These are phyloP conservation scores for Lepeophtheirus nordmannii DNA, from an alignment of 2,888 invertebrate species.

Conservation along the genomic window DNA sequence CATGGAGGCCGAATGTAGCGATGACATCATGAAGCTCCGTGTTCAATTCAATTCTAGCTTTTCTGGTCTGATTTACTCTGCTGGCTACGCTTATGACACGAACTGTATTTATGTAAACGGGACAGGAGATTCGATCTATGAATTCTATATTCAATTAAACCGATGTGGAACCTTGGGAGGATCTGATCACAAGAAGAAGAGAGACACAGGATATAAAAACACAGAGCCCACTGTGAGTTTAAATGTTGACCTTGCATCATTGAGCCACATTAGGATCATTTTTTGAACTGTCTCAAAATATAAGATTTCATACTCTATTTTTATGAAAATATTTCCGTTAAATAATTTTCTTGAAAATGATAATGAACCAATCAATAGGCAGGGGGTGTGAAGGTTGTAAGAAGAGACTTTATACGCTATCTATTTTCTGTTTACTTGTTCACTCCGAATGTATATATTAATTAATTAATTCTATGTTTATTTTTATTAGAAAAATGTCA, in stretches of 20 bases:
- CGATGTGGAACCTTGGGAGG: slow-evolving; percentile 34
- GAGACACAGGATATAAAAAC: slow-evolving; percentile 10
- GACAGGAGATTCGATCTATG: slow-evolving; percentile 74
- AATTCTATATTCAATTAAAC: slow-evolving; percentile 81
- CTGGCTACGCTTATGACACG: slow-evolving; percentile 83
- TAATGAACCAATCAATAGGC: too few species aligned
- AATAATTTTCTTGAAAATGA: too few species aligned
- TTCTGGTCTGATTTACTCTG: slow-evolving; percentile 70
- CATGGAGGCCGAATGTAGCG: slow-evolving; percentile 86
- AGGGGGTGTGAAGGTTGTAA: too few species aligned
- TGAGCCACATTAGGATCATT: too few species aligned
- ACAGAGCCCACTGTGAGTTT: slow-evolving; percentile 52
- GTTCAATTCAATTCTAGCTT: slow-evolving; percentile 84
- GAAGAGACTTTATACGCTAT: too few species aligned
- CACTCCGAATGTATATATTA: too few species aligned
- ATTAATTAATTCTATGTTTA: not conserved
- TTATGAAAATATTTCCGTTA: too few species aligned
- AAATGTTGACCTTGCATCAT: not conserved
- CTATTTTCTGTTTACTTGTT: too few species aligned
- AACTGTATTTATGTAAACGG: slow-evolving; percentile 91
- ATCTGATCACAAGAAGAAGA: slow-evolving; percentile 23
- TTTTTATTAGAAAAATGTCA: slow-evolving; percentile 60
- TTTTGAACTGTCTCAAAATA: too few species aligned
- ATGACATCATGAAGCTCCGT: slow-evolving; percentile 85
- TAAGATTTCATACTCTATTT: too few species aligned